A percentile compares a stretch with the other conserved stretches of the same genome.
phyloP scores from a whole-genome alignment of 1,140 invertebrate genomes.

The Berghia stephanieae region DNA sequence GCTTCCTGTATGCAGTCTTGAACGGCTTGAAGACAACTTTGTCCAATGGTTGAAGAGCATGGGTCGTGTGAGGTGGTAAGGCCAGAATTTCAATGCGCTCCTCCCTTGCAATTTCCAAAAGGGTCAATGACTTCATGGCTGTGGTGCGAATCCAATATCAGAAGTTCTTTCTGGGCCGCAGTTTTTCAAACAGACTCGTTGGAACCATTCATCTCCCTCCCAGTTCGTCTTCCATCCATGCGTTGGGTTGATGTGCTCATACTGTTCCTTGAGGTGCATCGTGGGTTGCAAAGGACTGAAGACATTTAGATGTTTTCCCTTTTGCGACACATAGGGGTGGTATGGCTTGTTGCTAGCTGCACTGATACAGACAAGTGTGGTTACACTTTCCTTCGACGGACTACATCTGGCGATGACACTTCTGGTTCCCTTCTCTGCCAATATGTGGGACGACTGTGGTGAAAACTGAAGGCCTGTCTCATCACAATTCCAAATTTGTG shows the following conservation, averaged over 20 bases:
- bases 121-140: slow-evolving; percentile 33
- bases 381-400: slow-evolving; percentile 17
- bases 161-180: slow-evolving; percentile 34
- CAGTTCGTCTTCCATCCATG: slow-evolving; percentile 34
- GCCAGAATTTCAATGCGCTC: slow-evolving; percentile 38
- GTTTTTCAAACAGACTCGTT: slow-evolving; percentile 37
- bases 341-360: slow-evolving; percentile 26
- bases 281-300: slow-evolving; percentile 12
- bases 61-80: slow-evolving; percentile 49
- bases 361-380: slow-evolving; percentile 26
- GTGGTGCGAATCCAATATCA: slow-evolving; percentile 42
- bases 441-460: background rate
- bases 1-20: slow-evolving; percentile 34
- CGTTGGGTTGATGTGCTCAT: slow-evolving; percentile 40
- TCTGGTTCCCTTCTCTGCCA: slow-evolving; percentile 12
- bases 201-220: slow-evolving; percentile 38
- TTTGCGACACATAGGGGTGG: slow-evolving; percentile 37
- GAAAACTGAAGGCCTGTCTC: background rate
- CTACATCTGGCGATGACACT: background rate
- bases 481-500: slow-evolving; percentile 40
- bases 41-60: slow-evolving; percentile 45
- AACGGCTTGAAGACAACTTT: slow-evolving; percentile 42
- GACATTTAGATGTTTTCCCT: slow-evolving; percentile 28
- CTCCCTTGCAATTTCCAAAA: slow-evolving; percentile 34
- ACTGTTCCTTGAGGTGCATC: slow-evolving; percentile 19